These are phyloP conservation scores for Drosophila repleta DNA, from an alignment of 1,140 invertebrate genomes.

Conservation along the genomic window DNA sequence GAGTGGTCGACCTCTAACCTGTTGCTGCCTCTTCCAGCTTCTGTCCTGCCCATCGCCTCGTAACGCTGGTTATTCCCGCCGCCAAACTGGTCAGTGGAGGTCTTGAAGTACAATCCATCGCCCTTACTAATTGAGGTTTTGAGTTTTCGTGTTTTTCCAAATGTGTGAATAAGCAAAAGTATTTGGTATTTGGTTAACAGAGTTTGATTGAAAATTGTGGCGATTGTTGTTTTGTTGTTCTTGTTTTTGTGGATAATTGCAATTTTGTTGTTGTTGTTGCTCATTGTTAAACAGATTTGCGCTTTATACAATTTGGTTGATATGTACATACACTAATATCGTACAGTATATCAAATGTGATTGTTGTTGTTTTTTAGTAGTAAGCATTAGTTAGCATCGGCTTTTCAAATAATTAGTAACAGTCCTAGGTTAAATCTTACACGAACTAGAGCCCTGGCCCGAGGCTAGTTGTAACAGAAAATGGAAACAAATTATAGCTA, in stretches of 20 bases:
- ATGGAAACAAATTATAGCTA: conserved; percentile 4
- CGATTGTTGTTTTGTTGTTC: conserved; percentile 46
- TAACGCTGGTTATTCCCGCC: conserved; percentile 86
- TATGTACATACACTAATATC: neutral
- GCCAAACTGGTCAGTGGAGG: conserved; percentile 90
- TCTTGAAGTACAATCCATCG: conserved; percentile 93
- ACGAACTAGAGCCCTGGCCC: neutral
- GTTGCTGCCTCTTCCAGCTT: conserved; percentile 80
- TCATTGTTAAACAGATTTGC: conserved; percentile 37
- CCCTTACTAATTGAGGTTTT: conserved; percentile 89
- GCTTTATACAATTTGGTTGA: conserved; percentile 29
- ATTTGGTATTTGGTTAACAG: conserved; percentile 63
- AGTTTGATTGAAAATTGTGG: conserved; percentile 27
- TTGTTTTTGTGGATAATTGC: conserved; percentile 68
- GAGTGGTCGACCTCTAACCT: conserved; percentile 87
- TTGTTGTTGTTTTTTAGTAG: conserved; percentile 23
- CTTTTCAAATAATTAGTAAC: conserved; percentile 28
- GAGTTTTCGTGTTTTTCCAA: conserved; percentile 7
- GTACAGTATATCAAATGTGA: neutral
- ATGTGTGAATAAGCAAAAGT: conserved; percentile 80
- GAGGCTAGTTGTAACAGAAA: conserved; percentile 8
- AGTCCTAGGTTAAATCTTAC: neutral
- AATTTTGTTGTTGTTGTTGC: conserved; percentile 27
- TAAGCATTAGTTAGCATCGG: conserved; percentile 36
- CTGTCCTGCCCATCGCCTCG: conserved; percentile 95